Conservation (phyloP, 2,797 vertebrate genomes). For the Gallinago stenura region DNA sequence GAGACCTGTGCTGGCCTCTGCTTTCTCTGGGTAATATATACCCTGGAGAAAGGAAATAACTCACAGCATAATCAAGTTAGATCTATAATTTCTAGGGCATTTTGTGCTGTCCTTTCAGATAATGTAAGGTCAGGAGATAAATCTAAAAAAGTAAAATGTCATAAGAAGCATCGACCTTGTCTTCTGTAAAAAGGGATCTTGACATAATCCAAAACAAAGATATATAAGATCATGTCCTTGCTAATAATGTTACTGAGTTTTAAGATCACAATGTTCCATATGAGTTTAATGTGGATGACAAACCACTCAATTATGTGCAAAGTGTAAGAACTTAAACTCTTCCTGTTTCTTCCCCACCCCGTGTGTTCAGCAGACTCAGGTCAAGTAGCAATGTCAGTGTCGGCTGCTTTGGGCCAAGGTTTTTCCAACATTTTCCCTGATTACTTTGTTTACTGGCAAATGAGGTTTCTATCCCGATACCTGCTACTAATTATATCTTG, state of each 20-base stretch:
- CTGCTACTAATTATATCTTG: not conserved
- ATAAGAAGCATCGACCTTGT: conserved; percentile 45
- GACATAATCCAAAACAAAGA: conserved; percentile 56
- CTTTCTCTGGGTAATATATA: conserved; percentile 60
- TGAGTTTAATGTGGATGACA: not conserved
- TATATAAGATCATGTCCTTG: conserved; percentile 38
- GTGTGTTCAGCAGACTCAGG: not conserved
- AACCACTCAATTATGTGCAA: not conserved
- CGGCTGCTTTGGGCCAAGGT: not conserved
- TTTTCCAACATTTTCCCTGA: not conserved
- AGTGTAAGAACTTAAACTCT: not conserved
- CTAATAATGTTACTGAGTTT: not conserved
- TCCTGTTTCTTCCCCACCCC: not conserved
- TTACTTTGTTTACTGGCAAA: not conserved
- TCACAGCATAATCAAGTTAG: conserved; percentile 71
- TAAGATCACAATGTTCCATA: not conserved
- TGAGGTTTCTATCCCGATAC: not conserved
- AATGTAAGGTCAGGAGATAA: conserved; percentile 78
- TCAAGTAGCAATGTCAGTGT: not conserved
- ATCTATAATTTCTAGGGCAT: conserved; percentile 69
- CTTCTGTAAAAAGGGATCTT: conserved; percentile 52
- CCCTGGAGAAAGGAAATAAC: conserved; percentile 69
- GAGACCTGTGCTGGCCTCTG: conserved; percentile 50
- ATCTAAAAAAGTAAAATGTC: conserved; percentile 72
- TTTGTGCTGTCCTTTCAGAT: conserved; percentile 74